Conservation (phyloP, 2,888 invertebrate species). For the Lasioglossum calceatum region DNA sequence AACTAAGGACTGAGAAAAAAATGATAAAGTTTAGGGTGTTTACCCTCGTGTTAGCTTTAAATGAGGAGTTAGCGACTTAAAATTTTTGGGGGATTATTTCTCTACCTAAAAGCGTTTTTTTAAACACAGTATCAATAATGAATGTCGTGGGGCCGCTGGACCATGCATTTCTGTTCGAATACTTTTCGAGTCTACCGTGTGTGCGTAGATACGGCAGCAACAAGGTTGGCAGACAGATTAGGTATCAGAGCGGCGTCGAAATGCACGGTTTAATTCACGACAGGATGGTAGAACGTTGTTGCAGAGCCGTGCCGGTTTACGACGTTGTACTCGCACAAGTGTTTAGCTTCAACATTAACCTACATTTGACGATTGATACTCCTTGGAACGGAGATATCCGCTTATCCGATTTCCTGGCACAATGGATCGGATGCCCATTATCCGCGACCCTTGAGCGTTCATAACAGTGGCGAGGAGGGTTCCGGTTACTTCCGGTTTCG, state of each 20-base stretch:
- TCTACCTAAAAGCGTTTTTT: no score
- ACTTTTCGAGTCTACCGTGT: neutral
- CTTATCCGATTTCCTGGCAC: slow-evolving; percentile 35
- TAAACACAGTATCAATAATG: no score
- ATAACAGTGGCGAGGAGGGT: neutral
- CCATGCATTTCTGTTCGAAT: neutral
- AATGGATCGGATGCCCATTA: slow-evolving; percentile 40
- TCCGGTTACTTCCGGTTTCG: slow-evolving; percentile 21
- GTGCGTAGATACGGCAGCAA: neutral
- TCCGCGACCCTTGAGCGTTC: slow-evolving; percentile 21
- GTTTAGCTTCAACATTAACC: slow-evolving; percentile 13
- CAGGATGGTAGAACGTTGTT: neutral
- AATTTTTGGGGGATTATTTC: no score
- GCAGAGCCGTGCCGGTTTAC: neutral
- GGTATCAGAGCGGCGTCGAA: neutral
- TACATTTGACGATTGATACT: slow-evolving; percentile 13
- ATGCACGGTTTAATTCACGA: slow-evolving; percentile 1
- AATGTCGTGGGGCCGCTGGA: no score
- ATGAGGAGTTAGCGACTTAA: no score
- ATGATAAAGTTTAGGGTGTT: no score
- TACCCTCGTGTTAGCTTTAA: no score
- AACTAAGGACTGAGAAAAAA: no score
- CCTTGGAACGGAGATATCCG: slow-evolving; percentile 27
- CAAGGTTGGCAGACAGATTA: neutral
- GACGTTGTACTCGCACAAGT: neutral